phyloP scores from a whole-genome alignment of 37 sponge, comb jelly and placozoan species.

The Corticium candelabrum region DNA sequence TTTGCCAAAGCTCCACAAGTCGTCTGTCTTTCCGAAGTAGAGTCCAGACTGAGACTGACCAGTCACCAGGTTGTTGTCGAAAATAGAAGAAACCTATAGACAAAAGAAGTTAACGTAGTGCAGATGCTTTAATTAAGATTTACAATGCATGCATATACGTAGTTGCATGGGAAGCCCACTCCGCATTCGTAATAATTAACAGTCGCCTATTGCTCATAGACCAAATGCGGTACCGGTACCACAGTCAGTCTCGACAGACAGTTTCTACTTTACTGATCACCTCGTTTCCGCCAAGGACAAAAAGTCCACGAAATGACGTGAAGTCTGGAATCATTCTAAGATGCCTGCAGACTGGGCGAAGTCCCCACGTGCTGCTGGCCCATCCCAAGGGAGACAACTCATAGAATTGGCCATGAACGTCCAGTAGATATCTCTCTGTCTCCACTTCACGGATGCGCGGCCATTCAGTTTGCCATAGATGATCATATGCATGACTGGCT shows the following conservation, averaged over 20 bases:
- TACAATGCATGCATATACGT: too few relatives aligned
- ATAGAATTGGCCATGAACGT: slow-evolving; percentile 5
- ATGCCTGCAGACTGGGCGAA: slow-evolving; percentile 8
- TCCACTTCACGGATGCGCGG: slow-evolving; percentile 13
- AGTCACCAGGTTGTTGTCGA: slow-evolving; percentile 10
- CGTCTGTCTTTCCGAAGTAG: slow-evolving; percentile 9
- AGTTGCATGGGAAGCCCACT: too few relatives aligned
- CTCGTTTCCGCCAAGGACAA: slow-evolving; percentile 10
- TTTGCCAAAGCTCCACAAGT: slow-evolving; percentile 10
- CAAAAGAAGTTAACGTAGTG: neutral
- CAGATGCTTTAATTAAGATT: too few relatives aligned
- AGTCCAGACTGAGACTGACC: slow-evolving; percentile 13
- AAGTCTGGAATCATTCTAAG: slow-evolving; percentile 7
- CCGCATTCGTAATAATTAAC: too few relatives aligned
- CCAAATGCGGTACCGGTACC: too few relatives aligned
- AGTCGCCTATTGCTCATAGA: too few relatives aligned
- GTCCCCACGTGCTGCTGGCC: slow-evolving; percentile 3
- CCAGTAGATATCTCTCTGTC: slow-evolving; percentile 7
- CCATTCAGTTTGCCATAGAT: slow-evolving; percentile 11
- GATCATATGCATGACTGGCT: slow-evolving; percentile 1
- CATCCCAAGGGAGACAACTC: slow-evolving; percentile 6
- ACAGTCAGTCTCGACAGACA: too few relatives aligned
- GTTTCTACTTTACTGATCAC: neutral
- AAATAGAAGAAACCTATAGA: slow-evolving; percentile 9
- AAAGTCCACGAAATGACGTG: slow-evolving; percentile 8